Evolutionary conservation across 2,888 invertebrate genomes (phyloP), one percentile per base, ranked within the genome.

Genomic region (Geophilus truncorum): DNA sequence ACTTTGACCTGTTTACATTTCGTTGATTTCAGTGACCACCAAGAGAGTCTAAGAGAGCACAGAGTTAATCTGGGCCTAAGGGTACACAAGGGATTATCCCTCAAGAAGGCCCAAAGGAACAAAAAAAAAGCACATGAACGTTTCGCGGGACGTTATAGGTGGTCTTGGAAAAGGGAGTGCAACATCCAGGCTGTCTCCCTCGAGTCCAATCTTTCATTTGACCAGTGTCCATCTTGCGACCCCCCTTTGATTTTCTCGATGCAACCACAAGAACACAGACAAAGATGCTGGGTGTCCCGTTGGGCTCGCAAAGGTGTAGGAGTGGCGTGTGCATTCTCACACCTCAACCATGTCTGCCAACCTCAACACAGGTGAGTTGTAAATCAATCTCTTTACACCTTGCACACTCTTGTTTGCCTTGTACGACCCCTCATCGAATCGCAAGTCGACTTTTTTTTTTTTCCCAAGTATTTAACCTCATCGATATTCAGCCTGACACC

Each of bases 331-430:
- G 57, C 57, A 18, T 57, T 57, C 57, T 57, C 57, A 57, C 57
- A 57, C 57, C 57, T 57, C 57, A 57, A n/a, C 18, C 10, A 57
- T 57, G 57, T 57, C 57, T 57, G 57, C 57, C 57, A 57, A 57
- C 57, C 57, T 57, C 57, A 57, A 57, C 57, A 23, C 57, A 57
- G 57, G 57, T 57, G 57, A 57, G 57, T 57, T 57, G 57, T 57
- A 57, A 57, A 57, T 57, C 57, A 57, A 57, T 57, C 57, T 57
- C 57, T 57, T 57, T 57, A 57, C 57, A 57, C 57, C 57, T 57
- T 57, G 23, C 57, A 57, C 57, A n/a, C n/a, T 51, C 57, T 40
- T 40, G 40, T 40, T 40, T 40, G 40, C 40, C 57, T 57, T 57
- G 3, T 18, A 57, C 4, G 23, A 57, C 21, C 23, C 57, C 57